Percentiles rank a stretch among this genome's conserved stretches.
These are phyloP conservation scores for Cynopterus brachyotis DNA, from an alignment of 2,113 vertebrate genomes.

Conservation along the genomic window DNA sequence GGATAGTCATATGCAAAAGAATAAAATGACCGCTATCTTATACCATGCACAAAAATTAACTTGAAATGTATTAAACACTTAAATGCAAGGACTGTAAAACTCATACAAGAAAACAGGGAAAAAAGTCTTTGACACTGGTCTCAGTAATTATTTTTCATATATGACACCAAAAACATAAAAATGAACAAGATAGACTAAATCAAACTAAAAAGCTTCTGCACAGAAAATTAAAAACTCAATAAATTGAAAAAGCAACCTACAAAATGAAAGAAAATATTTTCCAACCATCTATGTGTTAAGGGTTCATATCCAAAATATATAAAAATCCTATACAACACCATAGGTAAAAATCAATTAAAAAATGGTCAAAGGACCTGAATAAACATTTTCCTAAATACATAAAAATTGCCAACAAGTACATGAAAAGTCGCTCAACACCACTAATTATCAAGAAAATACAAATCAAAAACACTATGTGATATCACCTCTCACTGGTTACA, in stretches of 20 bases:
- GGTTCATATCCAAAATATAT: neutral
- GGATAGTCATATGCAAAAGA: neutral
- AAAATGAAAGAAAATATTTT: neutral
- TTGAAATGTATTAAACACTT: neutral
- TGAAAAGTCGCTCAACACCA: neutral
- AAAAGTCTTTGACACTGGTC: neutral
- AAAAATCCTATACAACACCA: neutral
- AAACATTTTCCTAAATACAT: neutral
- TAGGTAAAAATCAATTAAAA: neutral
- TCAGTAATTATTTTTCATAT: neutral
- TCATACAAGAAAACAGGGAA: neutral
- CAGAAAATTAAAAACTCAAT: neutral
- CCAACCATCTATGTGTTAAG: neutral
- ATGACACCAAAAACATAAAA: neutral
- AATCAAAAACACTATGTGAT: neutral
- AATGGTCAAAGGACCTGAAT: neutral
- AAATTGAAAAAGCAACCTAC: neutral
- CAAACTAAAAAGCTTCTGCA: neutral
- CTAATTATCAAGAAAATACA: neutral
- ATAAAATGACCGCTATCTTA: neutral
- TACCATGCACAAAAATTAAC: neutral
- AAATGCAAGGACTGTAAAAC: neutral
- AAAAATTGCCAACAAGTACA: neutral
- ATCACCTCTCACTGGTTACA: neutral
- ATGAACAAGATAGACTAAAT: neutral